These are phyloP conservation scores for Motacilla alba DNA, from an alignment of 2,113 vertebrate species.

Conservation along the genomic window DNA sequence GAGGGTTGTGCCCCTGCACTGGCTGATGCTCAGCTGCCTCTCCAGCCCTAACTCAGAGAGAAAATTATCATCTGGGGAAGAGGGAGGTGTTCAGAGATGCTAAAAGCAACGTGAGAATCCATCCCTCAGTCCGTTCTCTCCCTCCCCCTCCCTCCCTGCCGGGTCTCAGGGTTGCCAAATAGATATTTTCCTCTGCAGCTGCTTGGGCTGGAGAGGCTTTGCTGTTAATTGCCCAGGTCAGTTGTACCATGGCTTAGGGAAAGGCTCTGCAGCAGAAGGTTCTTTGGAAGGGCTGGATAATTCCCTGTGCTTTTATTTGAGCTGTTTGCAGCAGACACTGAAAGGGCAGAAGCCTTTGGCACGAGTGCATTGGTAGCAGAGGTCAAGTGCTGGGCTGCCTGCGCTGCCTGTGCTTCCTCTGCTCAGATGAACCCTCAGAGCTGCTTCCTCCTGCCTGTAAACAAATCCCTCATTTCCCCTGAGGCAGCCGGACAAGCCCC, in stretches of 20 bases:
- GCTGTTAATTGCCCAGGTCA: background rate
- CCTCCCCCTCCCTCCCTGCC: background rate
- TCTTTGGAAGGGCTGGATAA: background rate
- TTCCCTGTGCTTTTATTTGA: background rate
- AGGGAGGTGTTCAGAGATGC: background rate
- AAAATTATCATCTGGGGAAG: background rate
- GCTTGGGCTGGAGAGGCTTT: background rate
- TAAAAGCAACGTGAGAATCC: background rate
- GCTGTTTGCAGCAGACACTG: background rate
- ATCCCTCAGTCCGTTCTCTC: background rate
- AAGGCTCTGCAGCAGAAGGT: background rate
- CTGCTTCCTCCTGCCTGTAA: constrained; percentile 9
- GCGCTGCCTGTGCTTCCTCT: constrained; percentile 11
- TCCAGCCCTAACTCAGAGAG: background rate
- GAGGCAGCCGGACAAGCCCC: background rate
- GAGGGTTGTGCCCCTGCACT: background rate
- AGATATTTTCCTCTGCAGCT: background rate
- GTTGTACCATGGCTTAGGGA: background rate
- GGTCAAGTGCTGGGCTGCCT: background rate
- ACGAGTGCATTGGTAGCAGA: background rate
- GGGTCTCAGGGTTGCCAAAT: background rate
- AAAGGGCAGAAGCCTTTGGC: constrained; percentile 10
- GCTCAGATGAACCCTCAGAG: background rate
- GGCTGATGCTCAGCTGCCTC: background rate
- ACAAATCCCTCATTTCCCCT: constrained; percentile 16